Evolutionary conservation across 2,797 vertebrate genomes (phyloP), one percentile per base, ranked within the genome.

Genomic region (Erpetoichthys calabaricus): DNA sequence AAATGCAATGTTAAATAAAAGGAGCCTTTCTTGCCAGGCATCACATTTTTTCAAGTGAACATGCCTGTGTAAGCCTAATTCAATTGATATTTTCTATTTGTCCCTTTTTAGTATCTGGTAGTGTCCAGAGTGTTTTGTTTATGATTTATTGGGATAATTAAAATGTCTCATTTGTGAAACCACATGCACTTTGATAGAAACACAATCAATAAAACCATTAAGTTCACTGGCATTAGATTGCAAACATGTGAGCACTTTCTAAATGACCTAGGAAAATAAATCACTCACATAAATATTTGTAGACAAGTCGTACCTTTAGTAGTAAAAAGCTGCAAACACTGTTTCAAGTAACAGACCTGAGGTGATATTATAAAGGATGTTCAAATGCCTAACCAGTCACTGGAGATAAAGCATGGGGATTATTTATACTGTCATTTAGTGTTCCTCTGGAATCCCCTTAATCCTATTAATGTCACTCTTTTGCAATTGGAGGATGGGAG

Each of bases 131-230:
- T 42, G 49, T 43, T 56, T 56, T 59, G 64, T 44, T 53, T 42
- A 63, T 75, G 70, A 77, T 70, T 70, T 66, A 76, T 70, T 57
- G 62, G 64, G 66, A 61, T 56, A 63, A 72, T 73, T 71, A 77
- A 70, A 73, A 69, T 64, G 62, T 74, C 73, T 73, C n/a, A 72
- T 80, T 74, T 75, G 69, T 56, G 62, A 67, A 62, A 66, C 69
- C 66, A 62, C 67, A 59, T 63, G 70, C 64, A 65, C 47, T 8
- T 45, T 61, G 56, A 71, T 73, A 67, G 62, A 71, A 68, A 75
- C 66, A 61, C 65, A 70, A 78, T 80, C 73, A 74, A 79, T 77
- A 69, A 58, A 42, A 56, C 67, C 70, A 75, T 80, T 78, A 78
- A 69, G 67, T 71, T 53, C 57, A n/a, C 61, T 60, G 62, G 68